Evolutionary conservation across 2,113 vertebrate species (phyloP).

Genomic region (Calidris pugnax): DNA sequence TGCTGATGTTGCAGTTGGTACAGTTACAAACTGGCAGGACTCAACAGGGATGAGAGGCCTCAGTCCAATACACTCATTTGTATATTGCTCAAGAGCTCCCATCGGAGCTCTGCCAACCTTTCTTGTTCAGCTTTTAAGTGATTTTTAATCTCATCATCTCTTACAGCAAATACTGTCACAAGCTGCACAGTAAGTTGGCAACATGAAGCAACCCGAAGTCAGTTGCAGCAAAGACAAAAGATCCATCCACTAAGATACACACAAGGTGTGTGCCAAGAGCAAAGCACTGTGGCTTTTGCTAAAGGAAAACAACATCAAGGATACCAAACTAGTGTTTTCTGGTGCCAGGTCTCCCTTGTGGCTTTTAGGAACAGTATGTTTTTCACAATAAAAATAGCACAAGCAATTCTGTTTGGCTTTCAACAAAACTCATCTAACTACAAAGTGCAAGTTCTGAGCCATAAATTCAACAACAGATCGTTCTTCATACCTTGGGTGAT

Average conservation of each 20-base stretch:
- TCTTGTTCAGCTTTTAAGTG: neutral
- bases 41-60: neutral
- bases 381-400: neutral
- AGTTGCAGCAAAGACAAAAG: neutral
- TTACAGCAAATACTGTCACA: neutral
- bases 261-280: fast-evolving
- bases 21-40: neutral
- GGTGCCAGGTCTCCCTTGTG: neutral
- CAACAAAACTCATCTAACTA: neutral
- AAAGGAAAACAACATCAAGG: neutral
- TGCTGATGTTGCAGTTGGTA: neutral
- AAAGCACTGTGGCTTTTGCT: neutral
- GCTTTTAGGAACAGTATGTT: neutral
- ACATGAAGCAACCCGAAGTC: neutral
- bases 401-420: neutral
- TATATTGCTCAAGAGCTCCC: neutral
- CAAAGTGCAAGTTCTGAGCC: neutral
- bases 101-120: neutral
- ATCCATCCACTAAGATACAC: neutral
- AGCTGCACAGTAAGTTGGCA: neutral
- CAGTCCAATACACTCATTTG: fast-evolving
- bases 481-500: constrained; percentile 86
- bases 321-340: neutral
- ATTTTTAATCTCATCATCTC: neutral
- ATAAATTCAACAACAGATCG: neutral